These are phyloP conservation scores for Sorex fumeus DNA, from an alignment of 2,113 vertebrate genomes.

Conservation along the genomic window DNA sequence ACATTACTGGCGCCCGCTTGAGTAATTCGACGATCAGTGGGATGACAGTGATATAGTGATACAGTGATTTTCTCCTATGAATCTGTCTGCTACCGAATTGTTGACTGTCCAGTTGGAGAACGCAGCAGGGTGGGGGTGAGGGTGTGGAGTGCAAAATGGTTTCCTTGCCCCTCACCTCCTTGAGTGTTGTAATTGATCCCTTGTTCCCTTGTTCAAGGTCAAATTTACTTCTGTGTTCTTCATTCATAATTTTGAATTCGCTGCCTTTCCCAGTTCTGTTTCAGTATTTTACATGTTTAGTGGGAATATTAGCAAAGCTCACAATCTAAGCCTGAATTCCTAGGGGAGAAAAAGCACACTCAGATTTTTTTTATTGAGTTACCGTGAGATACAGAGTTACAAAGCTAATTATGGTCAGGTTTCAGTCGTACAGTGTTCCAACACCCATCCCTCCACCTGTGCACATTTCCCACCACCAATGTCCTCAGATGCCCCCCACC, in stretches of 20 bases:
- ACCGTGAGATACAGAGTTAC: no score
- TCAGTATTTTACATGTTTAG: constrained; percentile 1
- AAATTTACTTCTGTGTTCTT: not conserved
- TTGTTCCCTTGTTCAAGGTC: not conserved
- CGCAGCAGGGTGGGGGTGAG: no score
- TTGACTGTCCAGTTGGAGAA: not conserved
- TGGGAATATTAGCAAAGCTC: constrained; percentile 20
- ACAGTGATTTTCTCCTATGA: not conserved
- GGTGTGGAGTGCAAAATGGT: not conserved
- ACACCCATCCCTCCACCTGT: no score
- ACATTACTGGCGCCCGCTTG: no score
- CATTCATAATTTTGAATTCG: constrained; percentile 21
- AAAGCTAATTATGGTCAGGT: no score
- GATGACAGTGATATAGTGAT: no score
- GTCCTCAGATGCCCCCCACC: no score
- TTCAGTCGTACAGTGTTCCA: no score
- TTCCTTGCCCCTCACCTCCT: not conserved
- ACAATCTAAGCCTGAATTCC: not conserved
- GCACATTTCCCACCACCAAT: no score
- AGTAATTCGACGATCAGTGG: no score
- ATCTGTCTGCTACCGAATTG: not conserved
- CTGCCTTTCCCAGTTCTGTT: constrained; percentile 29
- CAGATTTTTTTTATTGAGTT: no score
- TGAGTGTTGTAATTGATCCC: not conserved
- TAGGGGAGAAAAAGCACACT: constrained; percentile 1